A percentile compares a stretch with the other conserved stretches of the same genome.
phyloP scores from a whole-genome alignment of 2,113 vertebrate genomes.

The Empidonax alnorum region DNA sequence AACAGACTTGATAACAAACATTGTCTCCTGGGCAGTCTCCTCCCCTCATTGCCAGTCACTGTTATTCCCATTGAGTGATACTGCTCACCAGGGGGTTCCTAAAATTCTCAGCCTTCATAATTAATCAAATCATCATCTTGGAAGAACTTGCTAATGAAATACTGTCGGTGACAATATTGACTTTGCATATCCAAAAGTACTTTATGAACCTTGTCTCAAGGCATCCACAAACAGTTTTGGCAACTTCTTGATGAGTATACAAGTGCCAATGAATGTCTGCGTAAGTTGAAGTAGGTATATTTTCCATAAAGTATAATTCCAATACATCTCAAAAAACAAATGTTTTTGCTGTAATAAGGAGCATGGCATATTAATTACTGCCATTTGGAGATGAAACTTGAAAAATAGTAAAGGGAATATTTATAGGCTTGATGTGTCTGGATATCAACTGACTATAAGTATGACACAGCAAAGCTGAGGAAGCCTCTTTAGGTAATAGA shows the following conservation, averaged over 20 bases:
- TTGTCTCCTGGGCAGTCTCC: not conserved
- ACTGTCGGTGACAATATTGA: not conserved
- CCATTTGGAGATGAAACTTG: not conserved
- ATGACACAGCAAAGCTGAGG: not conserved
- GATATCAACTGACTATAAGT: not conserved
- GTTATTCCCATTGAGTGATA: not conserved
- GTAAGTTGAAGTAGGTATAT: not conserved
- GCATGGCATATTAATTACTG: not conserved
- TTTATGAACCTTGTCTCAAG: not conserved
- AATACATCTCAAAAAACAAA: not conserved
- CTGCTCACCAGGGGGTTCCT: not conserved
- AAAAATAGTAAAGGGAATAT: not conserved
- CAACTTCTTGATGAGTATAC: not conserved
- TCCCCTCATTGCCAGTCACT: not conserved
- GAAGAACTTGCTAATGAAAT: conserved; percentile 40
- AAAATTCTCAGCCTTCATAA: conserved; percentile 17
- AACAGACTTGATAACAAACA: not conserved
- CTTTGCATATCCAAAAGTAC: not conserved
- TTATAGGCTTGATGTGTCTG: not conserved
- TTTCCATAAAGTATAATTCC: not conserved
- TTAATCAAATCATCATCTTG: conserved; percentile 16
- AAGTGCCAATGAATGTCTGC: not conserved
- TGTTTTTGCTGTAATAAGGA: not conserved
- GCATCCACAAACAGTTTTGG: not conserved
- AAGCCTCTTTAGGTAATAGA: fast-evolving